Evolutionary conservation across 2,888 invertebrate genomes (phyloP).

Genomic region (Nasonovia ribisnigri): DNA sequence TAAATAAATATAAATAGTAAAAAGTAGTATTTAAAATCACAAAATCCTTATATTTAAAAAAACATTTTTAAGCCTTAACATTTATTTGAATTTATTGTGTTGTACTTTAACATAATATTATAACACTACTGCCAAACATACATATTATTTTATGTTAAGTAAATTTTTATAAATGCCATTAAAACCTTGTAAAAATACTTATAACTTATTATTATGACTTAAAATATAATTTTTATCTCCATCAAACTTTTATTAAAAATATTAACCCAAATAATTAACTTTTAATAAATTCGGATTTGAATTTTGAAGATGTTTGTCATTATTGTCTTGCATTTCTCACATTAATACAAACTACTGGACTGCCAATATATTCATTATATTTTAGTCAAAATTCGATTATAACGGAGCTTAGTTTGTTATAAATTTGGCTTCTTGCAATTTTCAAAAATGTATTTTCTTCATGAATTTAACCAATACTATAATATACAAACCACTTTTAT

Average conservation of each 20-base stretch:
- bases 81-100: neutral
- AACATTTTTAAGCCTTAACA: neutral
- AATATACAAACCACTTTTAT: neutral
- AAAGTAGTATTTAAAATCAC: neutral
- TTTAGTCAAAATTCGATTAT: neutral
- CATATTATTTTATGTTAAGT: neutral
- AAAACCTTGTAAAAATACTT: neutral
- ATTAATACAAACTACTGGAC: neutral
- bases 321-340: neutral
- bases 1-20: neutral
- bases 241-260: neutral
- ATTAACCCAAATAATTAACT: neutral
- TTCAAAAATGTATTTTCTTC: neutral
- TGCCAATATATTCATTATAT: neutral
- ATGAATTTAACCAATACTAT: neutral
- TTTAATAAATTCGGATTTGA: neutral
- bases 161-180: neutral
- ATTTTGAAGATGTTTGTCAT: neutral
- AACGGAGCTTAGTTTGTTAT: neutral
- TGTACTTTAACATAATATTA: neutral
- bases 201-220: neutral
- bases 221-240: neutral
- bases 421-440: neutral
- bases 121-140: neutral
- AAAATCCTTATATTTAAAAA: neutral